Evolutionary conservation across 1,140 invertebrate genomes (phyloP).

Genomic region (Neodiprion lecontei): DNA sequence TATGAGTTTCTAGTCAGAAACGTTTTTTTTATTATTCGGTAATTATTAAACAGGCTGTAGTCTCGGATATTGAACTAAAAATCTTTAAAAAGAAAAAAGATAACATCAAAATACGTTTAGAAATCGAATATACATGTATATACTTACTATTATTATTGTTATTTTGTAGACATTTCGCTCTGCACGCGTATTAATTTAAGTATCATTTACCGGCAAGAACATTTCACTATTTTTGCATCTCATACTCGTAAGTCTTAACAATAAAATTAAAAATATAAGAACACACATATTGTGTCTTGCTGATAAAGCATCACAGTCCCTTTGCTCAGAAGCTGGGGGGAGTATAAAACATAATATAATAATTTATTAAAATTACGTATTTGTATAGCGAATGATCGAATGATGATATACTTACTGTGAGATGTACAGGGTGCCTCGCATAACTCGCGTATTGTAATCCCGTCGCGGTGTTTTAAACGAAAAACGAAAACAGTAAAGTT

Average conservation of each 20-base stretch:
- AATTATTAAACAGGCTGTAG: not conserved
- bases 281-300: not conserved
- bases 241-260: too few relatives aligned
- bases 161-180: constrained; percentile 10
- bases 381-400: not conserved
- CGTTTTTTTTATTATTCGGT: constrained; percentile 18
- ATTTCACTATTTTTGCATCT: not conserved
- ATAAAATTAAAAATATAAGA: too few relatives aligned
- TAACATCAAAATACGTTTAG: not conserved
- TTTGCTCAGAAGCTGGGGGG: not conserved
- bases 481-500: too few relatives aligned
- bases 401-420: not conserved
- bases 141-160: constrained; percentile 33
- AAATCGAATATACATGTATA: constrained; percentile 28
- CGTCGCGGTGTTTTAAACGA: too few relatives aligned
- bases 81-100: not conserved
- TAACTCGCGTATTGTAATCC: too few relatives aligned
- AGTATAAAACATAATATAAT: not conserved
- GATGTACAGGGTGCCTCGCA: too few relatives aligned
- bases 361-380: constrained; percentile 8
- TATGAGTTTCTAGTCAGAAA: constrained; percentile 60
- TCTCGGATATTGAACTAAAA: not conserved
- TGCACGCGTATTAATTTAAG: not conserved
- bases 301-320: not conserved
- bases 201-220: not conserved